Evolutionary conservation across 2,797 vertebrate species (phyloP).

Genomic region (Dromococcyx pavoninus): DNA sequence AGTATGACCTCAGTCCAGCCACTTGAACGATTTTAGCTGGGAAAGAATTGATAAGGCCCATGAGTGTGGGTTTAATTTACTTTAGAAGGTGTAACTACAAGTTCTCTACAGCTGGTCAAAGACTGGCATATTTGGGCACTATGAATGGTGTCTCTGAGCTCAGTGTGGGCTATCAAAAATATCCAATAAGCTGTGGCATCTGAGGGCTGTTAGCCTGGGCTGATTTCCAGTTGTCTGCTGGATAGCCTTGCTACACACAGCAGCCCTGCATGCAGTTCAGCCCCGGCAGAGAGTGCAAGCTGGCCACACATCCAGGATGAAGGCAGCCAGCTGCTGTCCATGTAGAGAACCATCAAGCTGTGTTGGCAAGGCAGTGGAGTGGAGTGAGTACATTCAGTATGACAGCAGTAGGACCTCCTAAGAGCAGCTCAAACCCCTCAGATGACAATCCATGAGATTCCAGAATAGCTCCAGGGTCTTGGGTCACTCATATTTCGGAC

Average conservation of each 20-base stretch:
- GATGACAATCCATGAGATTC: neutral
- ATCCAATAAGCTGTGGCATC: neutral
- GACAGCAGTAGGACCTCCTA: neutral
- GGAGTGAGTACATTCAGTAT: neutral
- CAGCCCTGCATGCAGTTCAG: neutral
- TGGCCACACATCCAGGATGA: neutral
- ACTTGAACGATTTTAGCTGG: neutral
- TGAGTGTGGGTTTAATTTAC: neutral
- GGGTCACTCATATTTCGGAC: neutral
- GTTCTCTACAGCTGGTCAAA: neutral
- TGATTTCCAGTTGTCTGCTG: neutral
- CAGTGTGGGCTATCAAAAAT: neutral
- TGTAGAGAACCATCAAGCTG: neutral
- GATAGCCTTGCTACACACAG: neutral
- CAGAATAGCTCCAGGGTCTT: neutral
- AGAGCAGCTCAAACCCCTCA: neutral
- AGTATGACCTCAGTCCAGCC: neutral
- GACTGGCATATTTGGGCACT: neutral
- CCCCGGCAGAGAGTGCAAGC: neutral
- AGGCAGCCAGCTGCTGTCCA: neutral
- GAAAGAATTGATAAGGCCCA: neutral
- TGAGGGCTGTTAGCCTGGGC: neutral
- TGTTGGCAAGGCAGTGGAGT: neutral
- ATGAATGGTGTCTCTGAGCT: neutral
- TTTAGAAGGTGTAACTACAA: neutral